Percentiles rank a stretch among this genome's conserved stretches.
Evolutionary conservation across 2,113 vertebrate genomes (phyloP).

Genomic region (Hypanus sabinus): DNA sequence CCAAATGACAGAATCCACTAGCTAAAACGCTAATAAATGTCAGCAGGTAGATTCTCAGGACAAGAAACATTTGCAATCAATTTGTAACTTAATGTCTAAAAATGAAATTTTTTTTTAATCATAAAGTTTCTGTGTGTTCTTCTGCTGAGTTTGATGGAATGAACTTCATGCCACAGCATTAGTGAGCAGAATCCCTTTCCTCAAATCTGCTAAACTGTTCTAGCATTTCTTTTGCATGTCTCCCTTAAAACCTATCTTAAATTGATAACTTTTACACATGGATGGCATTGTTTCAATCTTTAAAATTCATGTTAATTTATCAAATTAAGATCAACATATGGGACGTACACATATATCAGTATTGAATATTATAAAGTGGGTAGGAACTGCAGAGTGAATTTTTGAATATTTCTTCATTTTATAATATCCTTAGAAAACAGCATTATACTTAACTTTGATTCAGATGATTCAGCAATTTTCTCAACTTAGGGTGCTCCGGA

Average conservation of each 20-base stretch:
- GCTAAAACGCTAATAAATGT: not conserved
- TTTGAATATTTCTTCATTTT: not conserved
- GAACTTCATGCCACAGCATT: not conserved
- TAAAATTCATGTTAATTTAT: not conserved
- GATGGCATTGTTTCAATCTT: not conserved
- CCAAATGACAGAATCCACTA: not conserved
- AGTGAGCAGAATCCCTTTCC: not conserved
- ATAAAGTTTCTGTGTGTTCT: not conserved
- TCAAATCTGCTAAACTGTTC: not conserved
- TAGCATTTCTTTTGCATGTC: not conserved
- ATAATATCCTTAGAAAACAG: not conserved
- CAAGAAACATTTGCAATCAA: not conserved
- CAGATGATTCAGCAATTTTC: not conserved
- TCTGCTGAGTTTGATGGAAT: not conserved
- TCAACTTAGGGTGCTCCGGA: not conserved
- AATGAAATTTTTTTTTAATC: not conserved
- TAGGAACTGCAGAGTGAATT: not conserved
- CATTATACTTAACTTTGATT: not conserved
- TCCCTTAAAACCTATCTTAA: not conserved
- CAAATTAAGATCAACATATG: not conserved
- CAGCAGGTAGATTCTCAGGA: not conserved
- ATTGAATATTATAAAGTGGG: not conserved
- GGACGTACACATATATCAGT: not conserved
- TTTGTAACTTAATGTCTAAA: not conserved
- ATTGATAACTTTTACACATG: too few species aligned